A percentile compares a stretch with the other conserved stretches of the same genome.
Evolutionary conservation across 2,888 invertebrate genomes (phyloP).

Genomic region (Spisula subtruncata): DNA sequence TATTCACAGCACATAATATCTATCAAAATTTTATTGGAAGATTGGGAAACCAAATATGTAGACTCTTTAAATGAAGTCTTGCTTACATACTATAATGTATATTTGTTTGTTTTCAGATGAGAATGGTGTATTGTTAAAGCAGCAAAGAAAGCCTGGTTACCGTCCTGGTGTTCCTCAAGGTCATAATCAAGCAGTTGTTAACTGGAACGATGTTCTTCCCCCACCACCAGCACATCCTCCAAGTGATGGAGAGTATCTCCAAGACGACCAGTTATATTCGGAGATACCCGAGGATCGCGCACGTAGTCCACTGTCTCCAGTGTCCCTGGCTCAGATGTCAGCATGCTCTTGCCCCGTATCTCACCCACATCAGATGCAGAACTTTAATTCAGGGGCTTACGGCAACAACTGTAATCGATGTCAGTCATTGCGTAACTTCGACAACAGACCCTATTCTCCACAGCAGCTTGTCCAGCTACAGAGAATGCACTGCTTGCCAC

Average conservation of each 20-base stretch:
- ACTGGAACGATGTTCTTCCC: conserved; percentile 87
- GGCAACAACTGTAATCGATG: conserved; percentile 79
- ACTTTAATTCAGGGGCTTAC: conserved; percentile 67
- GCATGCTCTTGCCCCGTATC: conserved; percentile 83
- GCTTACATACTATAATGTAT: not conserved
- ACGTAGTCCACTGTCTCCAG: conserved; percentile 79
- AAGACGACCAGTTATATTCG: conserved; percentile 68
- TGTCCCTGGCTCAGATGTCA: conserved; percentile 76
- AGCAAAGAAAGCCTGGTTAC: conserved; percentile 72
- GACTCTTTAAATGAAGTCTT: too few species aligned
- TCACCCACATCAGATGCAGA: conserved; percentile 72
- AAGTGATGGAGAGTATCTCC: conserved; percentile 84
- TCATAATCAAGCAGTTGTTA: conserved; percentile 83
- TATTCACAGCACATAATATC: too few species aligned
- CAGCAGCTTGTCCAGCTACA: conserved; percentile 60
- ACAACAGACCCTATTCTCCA: conserved; percentile 65
- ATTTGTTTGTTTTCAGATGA: conserved; percentile 77
- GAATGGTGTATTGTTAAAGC: conserved; percentile 81
- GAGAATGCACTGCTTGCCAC: conserved; percentile 56
- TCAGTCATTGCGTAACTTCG: conserved; percentile 74
- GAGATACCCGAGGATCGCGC: conserved; percentile 71
- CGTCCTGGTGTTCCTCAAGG: conserved; percentile 72
- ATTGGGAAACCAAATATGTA: too few species aligned
- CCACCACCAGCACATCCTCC: conserved; percentile 88
- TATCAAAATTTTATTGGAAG: too few species aligned